These are phyloP conservation scores for Drosophila nr. perissopoda DNA, from an alignment of 2,888 invertebrate species.

Conservation along the genomic window DNA sequence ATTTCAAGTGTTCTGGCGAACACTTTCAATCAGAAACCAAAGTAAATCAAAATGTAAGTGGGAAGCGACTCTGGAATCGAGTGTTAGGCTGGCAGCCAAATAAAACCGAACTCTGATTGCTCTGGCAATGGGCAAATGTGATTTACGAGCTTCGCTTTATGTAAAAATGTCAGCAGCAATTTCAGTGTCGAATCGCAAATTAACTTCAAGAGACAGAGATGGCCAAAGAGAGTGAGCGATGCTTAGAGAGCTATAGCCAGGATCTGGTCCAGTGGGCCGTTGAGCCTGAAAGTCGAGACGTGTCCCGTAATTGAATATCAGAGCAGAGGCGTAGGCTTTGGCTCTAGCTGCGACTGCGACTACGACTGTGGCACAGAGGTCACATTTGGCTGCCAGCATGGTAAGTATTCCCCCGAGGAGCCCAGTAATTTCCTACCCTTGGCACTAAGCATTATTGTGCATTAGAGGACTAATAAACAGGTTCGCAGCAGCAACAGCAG, in stretches of 20 bases:
- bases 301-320: conserved; percentile 80
- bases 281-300: conserved; percentile 81
- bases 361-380: conserved; percentile 71
- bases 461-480: conserved; percentile 84
- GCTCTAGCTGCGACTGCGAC: neutral
- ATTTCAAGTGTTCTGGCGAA: conserved; percentile 54
- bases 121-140: conserved; percentile 80
- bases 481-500: conserved; percentile 70
- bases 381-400: conserved; percentile 81
- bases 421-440: conserved; percentile 80
- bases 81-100: neutral
- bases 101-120: conserved; percentile 73
- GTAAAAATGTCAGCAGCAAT: conserved; percentile 82
- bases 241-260: conserved; percentile 9
- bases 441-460: conserved; percentile 83
- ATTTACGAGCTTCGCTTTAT: conserved; percentile 76
- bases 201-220: conserved; percentile 55
- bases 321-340: conserved; percentile 20
- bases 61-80: neutral
- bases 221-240: neutral
- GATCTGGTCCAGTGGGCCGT: conserved; percentile 21
- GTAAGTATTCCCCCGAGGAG: conserved; percentile 82
- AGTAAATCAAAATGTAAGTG: conserved; percentile 32
- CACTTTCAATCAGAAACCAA: conserved; percentile 46
- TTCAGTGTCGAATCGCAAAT: conserved; percentile 70